These are phyloP conservation scores for Lytechinus variegatus DNA, from an alignment of 35 echinoderm and acorn worm genomes.

Conservation along the genomic window DNA sequence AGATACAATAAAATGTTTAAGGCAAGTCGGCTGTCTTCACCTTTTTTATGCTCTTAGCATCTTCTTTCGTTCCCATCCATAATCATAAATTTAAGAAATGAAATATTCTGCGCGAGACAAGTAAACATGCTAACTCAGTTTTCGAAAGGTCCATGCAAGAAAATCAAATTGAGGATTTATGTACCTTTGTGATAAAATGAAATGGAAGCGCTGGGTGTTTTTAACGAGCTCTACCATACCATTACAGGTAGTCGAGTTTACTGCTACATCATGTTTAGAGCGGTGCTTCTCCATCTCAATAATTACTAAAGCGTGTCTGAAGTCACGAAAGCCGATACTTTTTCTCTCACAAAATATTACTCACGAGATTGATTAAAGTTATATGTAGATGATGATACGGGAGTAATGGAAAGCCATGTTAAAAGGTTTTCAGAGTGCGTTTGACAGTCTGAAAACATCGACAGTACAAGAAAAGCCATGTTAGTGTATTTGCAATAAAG, in stretches of 20 bases:
- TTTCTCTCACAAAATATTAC: background rate
- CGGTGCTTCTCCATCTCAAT: background rate
- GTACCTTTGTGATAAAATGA: slow-evolving; percentile 19
- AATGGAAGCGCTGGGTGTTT: background rate
- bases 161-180: slow-evolving; percentile 14
- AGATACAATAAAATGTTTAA: no score
- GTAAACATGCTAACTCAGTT: slow-evolving; percentile 11
- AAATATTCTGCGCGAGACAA: background rate
- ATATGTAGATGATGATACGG: background rate
- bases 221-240: background rate
- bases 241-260: background rate
- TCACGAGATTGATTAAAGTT: slow-evolving; percentile 19
- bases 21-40: background rate
- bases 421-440: background rate
- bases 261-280: background rate
- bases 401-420: background rate
- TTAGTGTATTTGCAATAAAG: background rate
- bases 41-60: background rate
- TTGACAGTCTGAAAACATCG: background rate
- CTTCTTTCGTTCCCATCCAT: background rate
- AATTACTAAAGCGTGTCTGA: slow-evolving; percentile 2
- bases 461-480: background rate
- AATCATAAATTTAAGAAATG: background rate
- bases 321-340: slow-evolving; percentile 10
- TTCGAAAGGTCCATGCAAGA: background rate